Evolutionary conservation across 2,797 vertebrate species (phyloP), one percentile per base, ranked within the genome.

Genomic region (Echeneis naucrates): DNA sequence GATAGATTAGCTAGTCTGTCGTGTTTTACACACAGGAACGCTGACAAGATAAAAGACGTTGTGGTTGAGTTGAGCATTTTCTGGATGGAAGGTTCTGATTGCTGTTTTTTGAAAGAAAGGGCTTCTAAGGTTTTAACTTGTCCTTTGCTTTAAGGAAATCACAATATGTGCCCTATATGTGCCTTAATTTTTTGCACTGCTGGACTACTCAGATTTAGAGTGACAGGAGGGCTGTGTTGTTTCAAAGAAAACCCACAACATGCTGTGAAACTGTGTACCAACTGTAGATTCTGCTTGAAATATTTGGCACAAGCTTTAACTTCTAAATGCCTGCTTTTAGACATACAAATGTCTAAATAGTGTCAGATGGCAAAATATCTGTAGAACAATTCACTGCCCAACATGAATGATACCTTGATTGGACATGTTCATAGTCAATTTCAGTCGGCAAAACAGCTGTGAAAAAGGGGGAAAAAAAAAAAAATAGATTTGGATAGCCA

Each of bases 121-220:
- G 35, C 45, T 67, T 35, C 17, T 33, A 27, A 47, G 13, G 19
- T 52, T 44, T 56, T 37, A 52, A 48, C 55, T 44, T 60, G 21
- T 26, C 8, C 2, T 52, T 58, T 8, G 1, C 33, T 62, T 14
- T 7, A 5, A 44, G 7, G 42, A 64, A 66, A 56, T 54, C 44
- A 64, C 53, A 55, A 17, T 48, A 19, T 51, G n/a, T n/a, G n/a
- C n/a, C n/a, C n/a, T n/a, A n/a, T n/a, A n/a, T n/a, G n/a, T n/a
- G n/a, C n/a, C n/a, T n/a, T n/a, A n/a, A n/a, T n/a, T n/a, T n/a
- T n/a, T n/a, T n/a, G 11, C 17, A 9, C 5, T 37, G 21, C 19
- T 52, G 38, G 44, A 17, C 45, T n/a, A 52, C 26, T 16, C 16
- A 16, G 12, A 58, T 72, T 64, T 32, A 13, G 2, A 51, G 5